Conservation (phyloP, 1,140 invertebrate genomes). For the Lepidurus couesii region DNA sequence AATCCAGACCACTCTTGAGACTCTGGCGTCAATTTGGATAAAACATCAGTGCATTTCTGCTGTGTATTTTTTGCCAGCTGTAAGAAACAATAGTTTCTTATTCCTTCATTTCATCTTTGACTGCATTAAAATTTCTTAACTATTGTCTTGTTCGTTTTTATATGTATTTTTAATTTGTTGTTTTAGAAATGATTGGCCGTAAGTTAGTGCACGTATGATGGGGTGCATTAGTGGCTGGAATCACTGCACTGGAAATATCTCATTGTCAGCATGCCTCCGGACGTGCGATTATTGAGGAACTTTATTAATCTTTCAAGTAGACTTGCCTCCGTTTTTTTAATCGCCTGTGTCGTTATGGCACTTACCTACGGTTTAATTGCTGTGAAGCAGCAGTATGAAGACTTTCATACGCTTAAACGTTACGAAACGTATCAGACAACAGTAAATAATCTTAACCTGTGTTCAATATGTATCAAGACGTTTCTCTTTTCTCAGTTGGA, state of each 20-base stretch:
- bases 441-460: neutral
- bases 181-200: neutral
- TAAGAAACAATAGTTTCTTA: no score
- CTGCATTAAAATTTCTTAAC: no score
- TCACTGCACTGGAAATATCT: neutral
- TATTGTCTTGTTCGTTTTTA: no score
- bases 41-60: no score
- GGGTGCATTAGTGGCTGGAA: neutral
- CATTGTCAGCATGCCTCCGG: neutral
- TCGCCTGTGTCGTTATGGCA: neutral
- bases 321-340: neutral
- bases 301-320: neutral
- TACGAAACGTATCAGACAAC: neutral
- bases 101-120: no score
- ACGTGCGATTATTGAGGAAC: neutral
- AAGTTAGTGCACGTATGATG: constrained; percentile 1
- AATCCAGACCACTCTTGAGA: no score
- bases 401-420: neutral
- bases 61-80: no score
- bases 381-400: neutral
- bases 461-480: neutral
- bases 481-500: neutral
- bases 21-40: no score
- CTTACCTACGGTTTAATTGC: neutral
- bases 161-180: no score